These are phyloP conservation scores for Metopia argyrocephala DNA, from an alignment of 2,888 invertebrate genomes.

Conservation along the genomic window DNA sequence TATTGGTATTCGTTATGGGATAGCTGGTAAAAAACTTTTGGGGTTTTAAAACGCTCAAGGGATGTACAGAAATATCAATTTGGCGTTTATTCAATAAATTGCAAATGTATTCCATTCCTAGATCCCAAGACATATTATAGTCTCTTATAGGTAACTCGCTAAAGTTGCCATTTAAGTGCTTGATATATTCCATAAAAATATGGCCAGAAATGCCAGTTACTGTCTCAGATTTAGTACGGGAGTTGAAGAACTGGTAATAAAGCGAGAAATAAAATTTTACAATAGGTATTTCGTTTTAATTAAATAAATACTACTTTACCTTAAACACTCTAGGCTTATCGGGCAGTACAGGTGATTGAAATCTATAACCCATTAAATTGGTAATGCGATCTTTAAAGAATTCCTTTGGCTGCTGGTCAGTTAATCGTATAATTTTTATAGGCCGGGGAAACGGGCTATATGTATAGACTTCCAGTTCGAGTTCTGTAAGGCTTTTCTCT, in stretches of 20 bases:
- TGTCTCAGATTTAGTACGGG: conserved; percentile 13
- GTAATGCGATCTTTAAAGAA: conserved; percentile 58
- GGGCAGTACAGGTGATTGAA: conserved; percentile 65
- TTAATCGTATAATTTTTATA: conserved; percentile 41
- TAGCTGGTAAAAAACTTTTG: conserved; percentile 60
- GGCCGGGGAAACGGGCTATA: conserved; percentile 62
- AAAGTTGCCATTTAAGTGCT: conserved; percentile 68
- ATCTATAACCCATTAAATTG: conserved; percentile 56
- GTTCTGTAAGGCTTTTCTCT: neutral
- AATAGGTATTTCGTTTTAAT: no score
- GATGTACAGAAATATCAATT: conserved; percentile 66
- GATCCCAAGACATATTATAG: neutral
- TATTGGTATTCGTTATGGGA: conserved; percentile 66
- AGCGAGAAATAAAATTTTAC: neutral
- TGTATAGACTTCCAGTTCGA: conserved; percentile 58
- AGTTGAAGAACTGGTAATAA: conserved; percentile 26
- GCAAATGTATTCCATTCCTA: neutral
- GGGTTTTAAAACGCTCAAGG: conserved; percentile 56
- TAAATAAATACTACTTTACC: no score
- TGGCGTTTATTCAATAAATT: conserved; percentile 42
- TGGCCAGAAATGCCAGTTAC: conserved; percentile 64
- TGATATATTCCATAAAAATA: conserved; percentile 63
- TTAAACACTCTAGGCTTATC: conserved; percentile 72
- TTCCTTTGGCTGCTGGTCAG: neutral
- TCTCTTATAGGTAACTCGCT: conserved; percentile 38